A percentile compares a stretch with the other conserved stretches of the same genome.
Evolutionary conservation across 2,797 vertebrate genomes (phyloP).

Genomic region (Phalanger gymnotis): DNA sequence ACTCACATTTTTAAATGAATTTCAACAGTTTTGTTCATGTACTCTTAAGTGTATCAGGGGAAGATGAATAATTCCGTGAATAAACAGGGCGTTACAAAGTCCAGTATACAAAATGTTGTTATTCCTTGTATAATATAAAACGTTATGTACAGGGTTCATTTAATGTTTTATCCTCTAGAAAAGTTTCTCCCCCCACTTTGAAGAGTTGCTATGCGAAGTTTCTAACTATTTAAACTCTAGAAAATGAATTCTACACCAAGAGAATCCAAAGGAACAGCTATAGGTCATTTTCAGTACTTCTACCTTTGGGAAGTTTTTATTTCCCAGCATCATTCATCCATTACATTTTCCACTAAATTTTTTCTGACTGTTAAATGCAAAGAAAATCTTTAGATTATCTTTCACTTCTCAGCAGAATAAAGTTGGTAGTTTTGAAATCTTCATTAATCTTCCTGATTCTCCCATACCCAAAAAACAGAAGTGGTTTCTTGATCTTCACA

Average conservation of each 20-base stretch:
- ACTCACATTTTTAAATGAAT: background rate
- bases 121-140: background rate
- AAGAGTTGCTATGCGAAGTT: background rate
- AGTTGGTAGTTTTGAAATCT: background rate
- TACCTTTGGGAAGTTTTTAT: background rate
- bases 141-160: background rate
- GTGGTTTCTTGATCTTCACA: background rate
- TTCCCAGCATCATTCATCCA: background rate
- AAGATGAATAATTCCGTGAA: background rate
- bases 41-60: background rate
- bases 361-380: background rate
- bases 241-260: background rate
- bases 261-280: background rate
- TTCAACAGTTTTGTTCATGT: background rate
- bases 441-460: background rate
- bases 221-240: background rate
- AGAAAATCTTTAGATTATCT: background rate
- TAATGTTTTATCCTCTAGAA: background rate
- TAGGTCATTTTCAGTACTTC: background rate
- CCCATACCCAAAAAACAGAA: background rate
- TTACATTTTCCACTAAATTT: background rate
- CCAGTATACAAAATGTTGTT: background rate
- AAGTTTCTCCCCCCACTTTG: background rate
- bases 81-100: background rate
- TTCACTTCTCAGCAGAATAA: background rate